phyloP scores from a whole-genome alignment of 2,113 vertebrate species.

The Oreotragus oreotragus region DNA sequence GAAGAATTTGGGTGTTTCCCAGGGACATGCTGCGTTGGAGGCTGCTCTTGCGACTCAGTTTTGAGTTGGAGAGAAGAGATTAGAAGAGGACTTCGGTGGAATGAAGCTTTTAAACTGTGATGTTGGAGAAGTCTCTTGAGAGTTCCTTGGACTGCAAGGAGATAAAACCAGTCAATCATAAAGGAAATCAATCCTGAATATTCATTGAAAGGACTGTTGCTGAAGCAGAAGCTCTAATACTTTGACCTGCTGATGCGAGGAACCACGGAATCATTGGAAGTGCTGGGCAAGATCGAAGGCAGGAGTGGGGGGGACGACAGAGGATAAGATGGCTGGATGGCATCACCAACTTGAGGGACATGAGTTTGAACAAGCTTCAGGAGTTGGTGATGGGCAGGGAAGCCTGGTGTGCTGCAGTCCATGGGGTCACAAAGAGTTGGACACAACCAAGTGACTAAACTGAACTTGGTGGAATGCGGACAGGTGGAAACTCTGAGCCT shows the following conservation, averaged over 20 bases:
- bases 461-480: background rate
- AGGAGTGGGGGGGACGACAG: background rate
- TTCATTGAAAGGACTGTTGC: background rate
- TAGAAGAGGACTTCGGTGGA: background rate
- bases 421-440: background rate
- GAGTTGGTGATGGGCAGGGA: background rate
- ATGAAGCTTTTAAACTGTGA: background rate
- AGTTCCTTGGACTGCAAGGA: background rate
- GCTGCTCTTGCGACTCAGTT: background rate
- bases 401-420: background rate
- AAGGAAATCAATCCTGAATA: background rate
- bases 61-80: background rate
- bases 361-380: background rate
- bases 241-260: background rate
- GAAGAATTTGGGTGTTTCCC: background rate
- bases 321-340: background rate
- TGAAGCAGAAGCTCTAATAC: background rate
- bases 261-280: background rate
- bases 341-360: background rate
- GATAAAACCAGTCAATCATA: background rate
- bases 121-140: background rate
- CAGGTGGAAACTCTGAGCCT: fast-evolving
- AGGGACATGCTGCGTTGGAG: background rate
- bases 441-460: background rate
- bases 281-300: background rate